Percentiles rank a stretch among this genome's conserved stretches.
Conservation (phyloP, 2,888 invertebrate genomes). For the Lordiphosa andalusiaca region DNA sequence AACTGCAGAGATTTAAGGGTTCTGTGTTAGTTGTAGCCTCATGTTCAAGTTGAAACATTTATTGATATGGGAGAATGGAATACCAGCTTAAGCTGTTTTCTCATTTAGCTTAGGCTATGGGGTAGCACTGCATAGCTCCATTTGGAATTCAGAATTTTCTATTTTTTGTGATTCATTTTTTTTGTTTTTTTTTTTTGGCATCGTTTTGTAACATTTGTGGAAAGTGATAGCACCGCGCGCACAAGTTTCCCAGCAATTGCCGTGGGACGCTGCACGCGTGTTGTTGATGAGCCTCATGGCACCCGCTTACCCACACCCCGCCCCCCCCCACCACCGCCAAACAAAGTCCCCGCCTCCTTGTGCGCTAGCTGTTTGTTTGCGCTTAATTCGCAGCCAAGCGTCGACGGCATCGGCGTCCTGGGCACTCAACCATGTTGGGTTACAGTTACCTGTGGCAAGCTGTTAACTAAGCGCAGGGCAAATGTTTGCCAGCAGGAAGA, state of each 20-base stretch:
- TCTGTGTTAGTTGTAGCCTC: too few species aligned
- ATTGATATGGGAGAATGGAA: too few species aligned
- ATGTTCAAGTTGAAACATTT: too few species aligned
- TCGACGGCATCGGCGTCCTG: conserved; percentile 20
- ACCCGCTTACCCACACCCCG: conserved; percentile 4
- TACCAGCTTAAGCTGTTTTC: too few species aligned
- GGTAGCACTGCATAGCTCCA: too few species aligned
- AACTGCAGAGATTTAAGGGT: too few species aligned
- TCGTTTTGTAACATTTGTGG: conserved; percentile 51
- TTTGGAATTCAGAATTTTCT: not conserved
- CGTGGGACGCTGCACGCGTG: conserved; percentile 60
- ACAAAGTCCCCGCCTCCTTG: not conserved
- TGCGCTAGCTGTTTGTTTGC: conserved; percentile 37
- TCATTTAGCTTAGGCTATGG: too few species aligned
- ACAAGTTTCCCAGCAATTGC: conserved; percentile 6
- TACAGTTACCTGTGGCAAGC: conserved; percentile 68
- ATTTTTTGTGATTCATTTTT: not conserved
- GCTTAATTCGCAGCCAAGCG: conserved; percentile 36
- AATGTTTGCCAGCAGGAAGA: conserved; percentile 72
- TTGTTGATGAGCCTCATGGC: conserved; percentile 56
- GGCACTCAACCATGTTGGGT: conserved; percentile 59
- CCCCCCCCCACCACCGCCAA: too few species aligned
- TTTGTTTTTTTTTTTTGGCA: not conserved
- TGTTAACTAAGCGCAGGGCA: conserved; percentile 73
- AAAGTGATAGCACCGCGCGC: conserved; percentile 50